phyloP scores from a whole-genome alignment of 92 coral and sea anemone species.

The Umimayanthus kanabou region DNA sequence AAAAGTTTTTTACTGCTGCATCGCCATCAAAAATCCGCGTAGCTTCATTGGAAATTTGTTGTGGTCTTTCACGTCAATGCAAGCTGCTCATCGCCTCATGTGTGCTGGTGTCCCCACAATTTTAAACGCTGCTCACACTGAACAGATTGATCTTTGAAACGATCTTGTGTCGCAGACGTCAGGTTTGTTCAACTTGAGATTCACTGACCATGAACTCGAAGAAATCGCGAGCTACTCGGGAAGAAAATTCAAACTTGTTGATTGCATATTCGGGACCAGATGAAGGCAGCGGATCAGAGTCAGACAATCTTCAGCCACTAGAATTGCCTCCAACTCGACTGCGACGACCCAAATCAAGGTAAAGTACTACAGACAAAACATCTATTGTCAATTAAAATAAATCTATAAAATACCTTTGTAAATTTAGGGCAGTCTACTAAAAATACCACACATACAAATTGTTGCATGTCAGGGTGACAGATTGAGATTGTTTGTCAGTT shows the following conservation, averaged over 20 bases:
- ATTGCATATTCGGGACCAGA: constrained; percentile 70
- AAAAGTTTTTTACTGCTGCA: not conserved
- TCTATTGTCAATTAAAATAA: not conserved
- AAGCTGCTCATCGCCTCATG: too few relatives aligned
- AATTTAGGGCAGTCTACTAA: not conserved
- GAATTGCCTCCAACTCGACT: constrained; percentile 89
- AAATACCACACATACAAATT: constrained; percentile 11
- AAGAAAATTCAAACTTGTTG: constrained; percentile 62
- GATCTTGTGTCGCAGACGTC: not conserved
- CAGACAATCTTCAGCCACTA: constrained; percentile 72
- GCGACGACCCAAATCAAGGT: constrained; percentile 83
- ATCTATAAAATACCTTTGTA: not conserved
- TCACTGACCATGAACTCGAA: constrained; percentile 51
- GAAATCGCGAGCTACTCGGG: constrained; percentile 51
- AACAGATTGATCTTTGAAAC: constrained; percentile 16
- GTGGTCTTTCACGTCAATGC: not conserved
- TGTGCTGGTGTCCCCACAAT: not conserved
- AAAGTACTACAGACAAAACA: constrained; percentile 15
- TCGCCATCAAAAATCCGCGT: too few relatives aligned
- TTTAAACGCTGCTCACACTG: not conserved
- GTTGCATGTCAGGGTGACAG: constrained; percentile 32
- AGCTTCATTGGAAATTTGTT: not conserved
- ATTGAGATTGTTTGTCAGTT: not conserved
- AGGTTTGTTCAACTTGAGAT: not conserved
- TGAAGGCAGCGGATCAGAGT: constrained; percentile 70